phyloP scores from a whole-genome alignment of 92 coral and sea anemone genomes.

The Phenganax marumi region DNA sequence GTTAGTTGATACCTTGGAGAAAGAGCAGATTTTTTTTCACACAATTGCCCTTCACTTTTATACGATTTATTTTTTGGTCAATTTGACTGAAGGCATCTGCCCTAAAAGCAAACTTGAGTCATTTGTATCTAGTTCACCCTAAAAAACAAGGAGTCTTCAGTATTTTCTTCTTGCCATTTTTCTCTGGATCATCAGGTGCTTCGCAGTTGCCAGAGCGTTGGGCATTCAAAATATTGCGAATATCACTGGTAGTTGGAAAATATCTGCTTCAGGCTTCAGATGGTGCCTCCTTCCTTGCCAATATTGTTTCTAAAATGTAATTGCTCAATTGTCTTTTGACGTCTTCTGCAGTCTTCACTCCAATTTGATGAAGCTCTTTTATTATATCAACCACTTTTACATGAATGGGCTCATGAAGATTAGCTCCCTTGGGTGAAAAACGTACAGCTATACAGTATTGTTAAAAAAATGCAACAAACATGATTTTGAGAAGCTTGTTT shows the following conservation, averaged over 20 bases:
- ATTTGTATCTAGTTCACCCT: background rate
- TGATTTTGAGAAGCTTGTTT: too few relatives aligned
- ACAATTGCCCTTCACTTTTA: background rate
- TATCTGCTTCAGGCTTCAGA: background rate
- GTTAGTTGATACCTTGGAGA: background rate
- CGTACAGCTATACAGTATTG: background rate
- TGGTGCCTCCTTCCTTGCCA: background rate
- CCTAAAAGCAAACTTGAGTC: background rate
- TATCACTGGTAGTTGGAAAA: constrained; percentile 4
- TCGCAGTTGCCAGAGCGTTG: constrained; percentile 7
- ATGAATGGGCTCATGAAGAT: constrained; percentile 5
- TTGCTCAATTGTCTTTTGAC: background rate
- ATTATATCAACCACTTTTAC: constrained; percentile 3
- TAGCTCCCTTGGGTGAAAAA: constrained; percentile 1
- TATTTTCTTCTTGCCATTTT: constrained; percentile 9
- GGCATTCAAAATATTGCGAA: constrained; percentile 1
- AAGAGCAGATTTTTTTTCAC: background rate
- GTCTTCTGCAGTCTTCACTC: background rate
- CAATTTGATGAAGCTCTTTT: constrained; percentile 7
- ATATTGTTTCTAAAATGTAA: background rate
- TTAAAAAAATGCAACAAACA: too few relatives aligned
- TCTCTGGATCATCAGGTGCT: constrained; percentile 12
- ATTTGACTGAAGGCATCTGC: too few relatives aligned
- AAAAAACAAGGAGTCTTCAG: background rate
- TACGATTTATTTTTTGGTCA: background rate